phyloP scores from a whole-genome alignment of 2,888 invertebrate species.

The Xiphydria camelus region DNA sequence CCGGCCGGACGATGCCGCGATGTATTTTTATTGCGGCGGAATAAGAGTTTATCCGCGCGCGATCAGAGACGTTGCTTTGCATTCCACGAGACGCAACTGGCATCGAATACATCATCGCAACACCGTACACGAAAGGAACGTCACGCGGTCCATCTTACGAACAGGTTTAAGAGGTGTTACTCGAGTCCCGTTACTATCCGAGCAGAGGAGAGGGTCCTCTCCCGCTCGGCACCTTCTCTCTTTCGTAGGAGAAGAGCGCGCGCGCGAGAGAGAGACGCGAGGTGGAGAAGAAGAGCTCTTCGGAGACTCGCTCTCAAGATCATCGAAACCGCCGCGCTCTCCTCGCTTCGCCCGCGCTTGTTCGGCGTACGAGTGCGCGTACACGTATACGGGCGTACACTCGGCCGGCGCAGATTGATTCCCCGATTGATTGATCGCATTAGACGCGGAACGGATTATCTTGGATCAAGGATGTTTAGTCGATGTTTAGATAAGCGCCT shows the following conservation, averaged over 20 bases:
- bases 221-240: too few species aligned
- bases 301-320: too few species aligned
- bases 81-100: slow-evolving; percentile 37
- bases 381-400: neutral
- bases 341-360: too few species aligned
- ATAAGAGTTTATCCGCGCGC: slow-evolving; percentile 37
- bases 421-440: slow-evolving; percentile 18
- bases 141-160: slow-evolving; percentile 34
- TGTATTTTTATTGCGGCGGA: slow-evolving; percentile 32
- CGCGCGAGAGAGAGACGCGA: too few species aligned
- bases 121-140: slow-evolving; percentile 37
- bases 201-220: too few species aligned
- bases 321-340: too few species aligned
- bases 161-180: slow-evolving; percentile 35
- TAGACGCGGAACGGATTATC: slow-evolving; percentile 19
- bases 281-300: too few species aligned
- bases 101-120: slow-evolving; percentile 40
- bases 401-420: slow-evolving; percentile 12
- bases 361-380: neutral
- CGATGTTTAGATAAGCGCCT: slow-evolving; percentile 16
- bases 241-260: too few species aligned
- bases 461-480: slow-evolving; percentile 16
- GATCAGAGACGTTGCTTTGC: slow-evolving; percentile 34
- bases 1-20: too few species aligned
- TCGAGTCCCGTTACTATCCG: slow-evolving; percentile 31